Evolutionary conservation across 2,888 invertebrate genomes (phyloP), one percentile per base, ranked within the genome.

Genomic region (Pseudolycoriella hygida): DNA sequence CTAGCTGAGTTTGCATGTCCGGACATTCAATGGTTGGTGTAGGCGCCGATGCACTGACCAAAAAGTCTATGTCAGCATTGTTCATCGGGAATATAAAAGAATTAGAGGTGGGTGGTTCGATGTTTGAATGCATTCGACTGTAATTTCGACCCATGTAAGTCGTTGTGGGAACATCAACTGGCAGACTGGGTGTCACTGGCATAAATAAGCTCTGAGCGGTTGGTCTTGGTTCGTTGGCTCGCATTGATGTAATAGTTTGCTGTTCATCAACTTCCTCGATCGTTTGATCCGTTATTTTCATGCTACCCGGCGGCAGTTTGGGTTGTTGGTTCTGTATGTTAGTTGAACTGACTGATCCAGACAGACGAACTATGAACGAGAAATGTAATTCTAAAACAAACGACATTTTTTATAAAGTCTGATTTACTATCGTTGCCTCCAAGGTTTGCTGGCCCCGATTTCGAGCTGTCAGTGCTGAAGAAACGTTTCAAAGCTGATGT

Each of bases 191-290:
- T 1, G 69, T 60, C 2, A 72, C 70, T 2, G 76, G 71, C 3
- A 66, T 59, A 58, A 80, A 81, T 50, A 80, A 58, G 53, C 73
- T 73, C 63, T 73, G 71, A 1, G 76, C 76, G 50, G 73, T 74
- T 1, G 80, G 79, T 48, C 76, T 72, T 57, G 54, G 61, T 49
- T 71, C 68, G 60, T 73, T 61, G 44, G 63, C 58, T 54, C 76
- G 74, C 67, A 75, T 74, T 40, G 86, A 85, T 4, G 80, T 83
- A 48, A 85, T 78, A 10, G 86, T 87, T 55, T 76, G 70, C 60
- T 87, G 86, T 57, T 87, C 87, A 56, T 87, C 87, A 1, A 80
- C 76, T 61, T 80, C 79, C 57, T 80, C 80, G 49, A 80, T 81
- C 14, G 80, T 74, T 55, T 82, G 78, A 56, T 79, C 76, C 1